Evolutionary conservation across 2,888 invertebrate genomes (phyloP).

Genomic region (Oligia latruncula): DNA sequence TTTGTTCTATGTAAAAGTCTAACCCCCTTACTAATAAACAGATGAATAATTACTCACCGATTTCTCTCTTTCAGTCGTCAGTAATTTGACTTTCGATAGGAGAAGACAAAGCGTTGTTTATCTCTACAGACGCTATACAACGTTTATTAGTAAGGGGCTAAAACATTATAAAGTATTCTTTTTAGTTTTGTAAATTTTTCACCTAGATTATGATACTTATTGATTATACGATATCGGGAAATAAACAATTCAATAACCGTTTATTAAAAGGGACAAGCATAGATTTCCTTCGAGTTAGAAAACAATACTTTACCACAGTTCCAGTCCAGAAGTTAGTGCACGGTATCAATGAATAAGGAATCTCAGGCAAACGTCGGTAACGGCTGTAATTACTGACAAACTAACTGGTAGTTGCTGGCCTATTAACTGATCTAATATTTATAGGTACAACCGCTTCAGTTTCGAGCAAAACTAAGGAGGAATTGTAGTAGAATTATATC

Average conservation of each 20-base stretch:
- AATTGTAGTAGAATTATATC: slow-evolving; percentile 10
- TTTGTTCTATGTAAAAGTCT: neutral
- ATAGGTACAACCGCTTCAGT: slow-evolving; percentile 48
- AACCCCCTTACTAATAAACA: no score
- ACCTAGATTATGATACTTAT: neutral
- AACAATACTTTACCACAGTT: neutral
- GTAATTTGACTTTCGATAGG: no score
- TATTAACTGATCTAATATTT: slow-evolving; percentile 68
- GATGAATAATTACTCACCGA: no score
- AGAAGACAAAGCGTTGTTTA: no score
- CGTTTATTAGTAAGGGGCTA: neutral
- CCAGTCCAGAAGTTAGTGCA: slow-evolving; percentile 11
- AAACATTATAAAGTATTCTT: neutral
- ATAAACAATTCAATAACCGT: neutral
- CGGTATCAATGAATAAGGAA: slow-evolving; percentile 46
- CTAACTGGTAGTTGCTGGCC: slow-evolving; percentile 50
- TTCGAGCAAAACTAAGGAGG: slow-evolving; percentile 5
- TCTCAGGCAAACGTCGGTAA: slow-evolving; percentile 29
- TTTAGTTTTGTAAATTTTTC: neutral
- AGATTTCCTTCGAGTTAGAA: neutral
- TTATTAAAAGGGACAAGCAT: neutral
- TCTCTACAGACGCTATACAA: no score
- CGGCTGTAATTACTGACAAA: slow-evolving; percentile 54
- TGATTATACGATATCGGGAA: neutral
- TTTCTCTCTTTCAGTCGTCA: no score